These are phyloP conservation scores for Caenorhabditis wallacei DNA, from an alignment of 2,888 invertebrate genomes.

Conservation along the genomic window DNA sequence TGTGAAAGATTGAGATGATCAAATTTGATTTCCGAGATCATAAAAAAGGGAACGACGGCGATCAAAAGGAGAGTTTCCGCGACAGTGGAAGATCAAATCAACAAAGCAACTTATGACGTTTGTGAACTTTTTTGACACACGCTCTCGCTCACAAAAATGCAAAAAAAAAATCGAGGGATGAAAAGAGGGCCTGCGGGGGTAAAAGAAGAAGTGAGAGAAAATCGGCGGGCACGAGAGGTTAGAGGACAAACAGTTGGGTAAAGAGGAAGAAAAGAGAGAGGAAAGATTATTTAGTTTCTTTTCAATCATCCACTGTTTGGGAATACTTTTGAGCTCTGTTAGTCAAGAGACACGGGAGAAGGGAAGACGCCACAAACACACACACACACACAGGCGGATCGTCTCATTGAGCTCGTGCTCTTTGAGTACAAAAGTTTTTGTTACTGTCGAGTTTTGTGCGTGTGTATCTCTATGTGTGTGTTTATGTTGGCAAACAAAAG, in stretches of 20 bases:
- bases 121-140: constrained; percentile 64
- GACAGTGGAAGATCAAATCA: constrained; percentile 59
- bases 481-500: constrained; percentile 11
- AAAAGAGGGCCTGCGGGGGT: constrained; percentile 13
- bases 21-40: constrained; percentile 16
- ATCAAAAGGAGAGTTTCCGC: constrained; percentile 43
- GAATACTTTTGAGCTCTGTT: constrained; percentile 46
- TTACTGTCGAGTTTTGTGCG: constrained; percentile 8
- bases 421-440: constrained; percentile 55
- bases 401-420: constrained; percentile 37
- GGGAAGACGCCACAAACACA: constrained; percentile 2
- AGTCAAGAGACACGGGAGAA: neutral
- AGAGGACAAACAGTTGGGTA: constrained; percentile 45
- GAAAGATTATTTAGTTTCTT: constrained; percentile 63
- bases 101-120: constrained; percentile 63
- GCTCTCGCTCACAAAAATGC: constrained; percentile 37
- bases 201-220: constrained; percentile 16
- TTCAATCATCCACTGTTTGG: constrained; percentile 48
- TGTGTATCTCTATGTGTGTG: no score
- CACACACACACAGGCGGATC: no score
- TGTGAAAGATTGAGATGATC: neutral
- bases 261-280: constrained; percentile 26
- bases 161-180: constrained; percentile 24
- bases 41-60: constrained; percentile 16
- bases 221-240: constrained; percentile 46